Conservation (phyloP, 2,113 vertebrate genomes). For the Nanger granti region DNA sequence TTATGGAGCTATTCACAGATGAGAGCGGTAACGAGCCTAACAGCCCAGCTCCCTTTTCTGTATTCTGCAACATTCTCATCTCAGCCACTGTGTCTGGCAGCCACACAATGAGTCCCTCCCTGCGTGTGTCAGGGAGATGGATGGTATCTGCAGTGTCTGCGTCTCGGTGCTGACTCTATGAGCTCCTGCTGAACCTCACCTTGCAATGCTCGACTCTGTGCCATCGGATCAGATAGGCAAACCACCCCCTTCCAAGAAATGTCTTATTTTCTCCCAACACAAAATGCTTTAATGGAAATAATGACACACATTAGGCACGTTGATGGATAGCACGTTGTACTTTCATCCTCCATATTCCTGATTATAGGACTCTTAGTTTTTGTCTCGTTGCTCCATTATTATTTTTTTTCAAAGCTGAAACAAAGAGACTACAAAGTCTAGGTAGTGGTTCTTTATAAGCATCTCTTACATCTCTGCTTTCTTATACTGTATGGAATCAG, state of each 20-base stretch:
- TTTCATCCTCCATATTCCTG: constrained; percentile 42
- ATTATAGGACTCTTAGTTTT: constrained; percentile 4
- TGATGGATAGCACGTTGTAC: constrained; percentile 4
- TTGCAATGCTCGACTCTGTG: constrained; percentile 58
- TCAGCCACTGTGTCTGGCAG: constrained; percentile 87
- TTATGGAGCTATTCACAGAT: constrained; percentile 49
- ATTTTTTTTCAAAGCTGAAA: constrained; percentile 26
- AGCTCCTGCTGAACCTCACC: constrained; percentile 72
- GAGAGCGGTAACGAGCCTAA: constrained; percentile 64
- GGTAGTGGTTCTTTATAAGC: background rate
- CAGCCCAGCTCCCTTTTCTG: constrained; percentile 77
- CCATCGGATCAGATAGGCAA: constrained; percentile 52
- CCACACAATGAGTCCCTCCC: constrained; percentile 88
- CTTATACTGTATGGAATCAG: background rate
- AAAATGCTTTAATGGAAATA: constrained; percentile 65
- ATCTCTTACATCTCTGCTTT: background rate
- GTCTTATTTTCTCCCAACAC: constrained; percentile 55
- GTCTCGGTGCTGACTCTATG: constrained; percentile 67
- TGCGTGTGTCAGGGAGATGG: constrained; percentile 95
- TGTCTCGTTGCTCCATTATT: background rate
- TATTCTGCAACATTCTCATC: constrained; percentile 90
- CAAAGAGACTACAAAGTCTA: background rate
- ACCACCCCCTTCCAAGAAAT: constrained; percentile 30
- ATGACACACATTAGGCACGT: constrained; percentile 33
- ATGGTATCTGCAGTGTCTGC: constrained; percentile 91